These are phyloP conservation scores for Ormyrus pomaceus DNA, from an alignment of 2,888 invertebrate genomes.

Conservation along the genomic window DNA sequence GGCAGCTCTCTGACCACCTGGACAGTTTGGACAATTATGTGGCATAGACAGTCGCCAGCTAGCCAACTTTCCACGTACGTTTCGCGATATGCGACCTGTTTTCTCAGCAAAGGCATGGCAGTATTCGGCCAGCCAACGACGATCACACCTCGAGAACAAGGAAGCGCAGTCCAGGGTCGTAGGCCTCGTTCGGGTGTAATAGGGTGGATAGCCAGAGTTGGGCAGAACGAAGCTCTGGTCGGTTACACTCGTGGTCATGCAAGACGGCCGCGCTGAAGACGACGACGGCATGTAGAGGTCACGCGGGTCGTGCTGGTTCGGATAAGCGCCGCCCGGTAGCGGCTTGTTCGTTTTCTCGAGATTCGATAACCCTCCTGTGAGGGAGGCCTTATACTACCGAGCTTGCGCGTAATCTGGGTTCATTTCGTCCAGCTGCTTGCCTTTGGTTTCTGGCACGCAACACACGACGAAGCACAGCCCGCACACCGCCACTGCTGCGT, in stretches of 20 bases:
- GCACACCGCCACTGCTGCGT: constrained; percentile 88
- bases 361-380: constrained; percentile 73
- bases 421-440: constrained; percentile 92
- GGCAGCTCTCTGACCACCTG: constrained; percentile 22
- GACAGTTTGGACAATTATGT: constrained; percentile 4
- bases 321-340: constrained; percentile 69
- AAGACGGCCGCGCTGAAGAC: constrained; percentile 29
- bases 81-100: constrained; percentile 67
- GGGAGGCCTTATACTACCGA: constrained; percentile 76
- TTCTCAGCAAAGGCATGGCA: constrained; percentile 70
- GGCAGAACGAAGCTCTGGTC: constrained; percentile 60
- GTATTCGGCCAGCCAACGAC: constrained; percentile 66
- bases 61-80: constrained; percentile 59
- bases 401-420: constrained; percentile 81
- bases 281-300: constrained; percentile 60
- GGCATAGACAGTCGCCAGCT: constrained; percentile 42
- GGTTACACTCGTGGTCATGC: neutral
- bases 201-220: constrained; percentile 22
- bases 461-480: constrained; percentile 90
- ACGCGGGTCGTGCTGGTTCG: constrained; percentile 69
- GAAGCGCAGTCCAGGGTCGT: constrained; percentile 58
- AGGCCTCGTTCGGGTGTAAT: constrained; percentile 7
- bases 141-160: constrained; percentile 54
- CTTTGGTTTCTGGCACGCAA: constrained; percentile 94
- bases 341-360: constrained; percentile 71